Conservation (phyloP, 1,140 invertebrate genomes). For the Homalodisca vitripennis region DNA sequence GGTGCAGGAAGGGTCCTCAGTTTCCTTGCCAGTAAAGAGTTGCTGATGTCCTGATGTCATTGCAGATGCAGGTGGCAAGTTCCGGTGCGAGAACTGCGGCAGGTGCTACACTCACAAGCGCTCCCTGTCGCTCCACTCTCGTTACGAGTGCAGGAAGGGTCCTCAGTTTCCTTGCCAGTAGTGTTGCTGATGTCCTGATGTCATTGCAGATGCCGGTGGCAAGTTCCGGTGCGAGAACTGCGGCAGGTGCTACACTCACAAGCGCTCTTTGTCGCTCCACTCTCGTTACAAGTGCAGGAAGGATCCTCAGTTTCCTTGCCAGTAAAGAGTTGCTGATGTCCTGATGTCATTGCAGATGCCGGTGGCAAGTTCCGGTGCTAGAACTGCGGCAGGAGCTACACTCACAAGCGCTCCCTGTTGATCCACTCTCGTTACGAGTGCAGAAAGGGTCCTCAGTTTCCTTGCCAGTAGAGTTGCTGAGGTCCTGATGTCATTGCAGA, state of each 20-base stretch:
- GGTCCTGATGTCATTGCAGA: too few species aligned
- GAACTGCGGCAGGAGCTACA: conserved; percentile 52
- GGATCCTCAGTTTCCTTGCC: conserved; percentile 51
- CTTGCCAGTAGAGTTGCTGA: conserved; percentile 46
- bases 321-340: too few species aligned
- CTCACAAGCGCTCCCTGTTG: conserved; percentile 42
- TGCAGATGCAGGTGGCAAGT: too few species aligned
- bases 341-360: too few species aligned
- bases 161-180: conserved; percentile 49
- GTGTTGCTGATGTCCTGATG: too few species aligned
- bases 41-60: too few species aligned
- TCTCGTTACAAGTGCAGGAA: conserved; percentile 48
- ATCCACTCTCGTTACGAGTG: conserved; percentile 53
- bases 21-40: conserved; percentile 48
- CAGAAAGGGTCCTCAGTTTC: conserved; percentile 52
- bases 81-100: conserved; percentile 48
- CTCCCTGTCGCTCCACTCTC: conserved; percentile 52
- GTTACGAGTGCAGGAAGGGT: conserved; percentile 55
- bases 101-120: conserved; percentile 37
- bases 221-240: conserved; percentile 48
- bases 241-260: conserved; percentile 52
- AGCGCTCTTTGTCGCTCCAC: conserved; percentile 48
- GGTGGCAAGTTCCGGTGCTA: conserved; percentile 48
- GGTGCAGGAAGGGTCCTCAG: conserved; percentile 54
- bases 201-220: too few species aligned